Evolutionary conservation across 1,140 invertebrate genomes (phyloP).

Genomic region (Eumeta japonica): DNA sequence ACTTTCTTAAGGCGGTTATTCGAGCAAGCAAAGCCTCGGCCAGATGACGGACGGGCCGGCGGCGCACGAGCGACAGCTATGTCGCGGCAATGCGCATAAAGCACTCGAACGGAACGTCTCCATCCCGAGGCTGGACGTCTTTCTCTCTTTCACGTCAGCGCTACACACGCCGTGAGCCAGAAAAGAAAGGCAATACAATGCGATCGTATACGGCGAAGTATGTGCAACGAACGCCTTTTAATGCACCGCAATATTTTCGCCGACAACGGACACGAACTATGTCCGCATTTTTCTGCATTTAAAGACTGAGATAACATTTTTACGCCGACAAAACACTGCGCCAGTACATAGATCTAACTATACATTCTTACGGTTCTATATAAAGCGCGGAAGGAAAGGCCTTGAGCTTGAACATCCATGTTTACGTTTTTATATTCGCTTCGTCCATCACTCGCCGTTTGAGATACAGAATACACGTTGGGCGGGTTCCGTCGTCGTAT

Average conservation of each 20-base stretch:
- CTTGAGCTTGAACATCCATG: no score
- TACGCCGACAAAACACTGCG: no score
- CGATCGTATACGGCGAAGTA: conserved; percentile 10
- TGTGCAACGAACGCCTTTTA: conserved; percentile 10
- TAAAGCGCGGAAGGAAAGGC: no score
- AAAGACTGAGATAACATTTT: no score
- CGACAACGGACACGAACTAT: conserved; percentile 2
- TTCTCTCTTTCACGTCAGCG: conserved; percentile 13
- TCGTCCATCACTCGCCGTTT: no score
- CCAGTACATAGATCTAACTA: no score
- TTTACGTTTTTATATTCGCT: no score
- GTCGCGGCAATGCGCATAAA: conserved; percentile 12
- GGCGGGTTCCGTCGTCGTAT: no score
- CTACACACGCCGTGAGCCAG: background rate
- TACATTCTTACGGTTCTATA: no score
- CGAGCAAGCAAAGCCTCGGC: no score
- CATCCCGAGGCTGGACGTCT: conserved; percentile 8
- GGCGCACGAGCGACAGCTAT: conserved; percentile 6
- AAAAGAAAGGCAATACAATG: conserved; percentile 9
- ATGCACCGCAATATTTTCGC: conserved; percentile 6
- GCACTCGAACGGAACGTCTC: conserved; percentile 16
- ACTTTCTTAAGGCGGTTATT: no score
- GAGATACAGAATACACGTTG: no score
- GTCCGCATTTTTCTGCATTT: conserved; percentile 14
- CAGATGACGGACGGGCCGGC: background rate